These are phyloP conservation scores for Champsocephalus esox DNA, from an alignment of 2,797 vertebrate species.

Conservation along the genomic window DNA sequence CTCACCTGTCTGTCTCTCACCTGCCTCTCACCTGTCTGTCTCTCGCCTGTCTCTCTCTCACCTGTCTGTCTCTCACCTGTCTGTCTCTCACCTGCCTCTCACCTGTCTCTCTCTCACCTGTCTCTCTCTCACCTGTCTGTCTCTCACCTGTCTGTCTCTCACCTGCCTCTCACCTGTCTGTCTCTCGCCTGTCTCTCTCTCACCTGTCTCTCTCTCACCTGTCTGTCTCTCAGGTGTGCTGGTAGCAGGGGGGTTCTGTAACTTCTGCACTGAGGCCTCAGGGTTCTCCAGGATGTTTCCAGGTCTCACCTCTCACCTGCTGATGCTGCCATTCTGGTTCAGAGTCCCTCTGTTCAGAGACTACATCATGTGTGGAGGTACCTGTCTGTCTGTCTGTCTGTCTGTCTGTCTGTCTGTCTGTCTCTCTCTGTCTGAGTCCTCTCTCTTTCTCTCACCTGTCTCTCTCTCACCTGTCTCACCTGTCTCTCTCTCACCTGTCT, in stretches of 20 bases:
- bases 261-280: slow-evolving; percentile 87
- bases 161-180: no score
- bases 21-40: no score
- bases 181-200: background rate
- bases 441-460: background rate
- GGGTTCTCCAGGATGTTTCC: slow-evolving; percentile 89
- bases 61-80: no score
- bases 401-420: background rate
- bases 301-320: slow-evolving; percentile 87
- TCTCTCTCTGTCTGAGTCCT: background rate
- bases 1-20: no score
- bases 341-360: slow-evolving; percentile 91
- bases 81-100: no score
- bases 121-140: no score
- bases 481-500: no score
- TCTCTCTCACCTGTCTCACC: no score
- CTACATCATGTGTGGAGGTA: slow-evolving; percentile 90
- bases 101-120: no score
- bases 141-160: no score
- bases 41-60: no score
- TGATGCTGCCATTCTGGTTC: slow-evolving; percentile 91
- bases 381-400: background rate
- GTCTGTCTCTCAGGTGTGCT: slow-evolving; percentile 78
- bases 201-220: background rate
- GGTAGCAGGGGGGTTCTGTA: slow-evolving; percentile 90